Percentiles rank a stretch among this genome's conserved stretches.
Evolutionary conservation across 2,888 invertebrate genomes (phyloP).

Genomic region (Allophyes oxyacanthae): DNA sequence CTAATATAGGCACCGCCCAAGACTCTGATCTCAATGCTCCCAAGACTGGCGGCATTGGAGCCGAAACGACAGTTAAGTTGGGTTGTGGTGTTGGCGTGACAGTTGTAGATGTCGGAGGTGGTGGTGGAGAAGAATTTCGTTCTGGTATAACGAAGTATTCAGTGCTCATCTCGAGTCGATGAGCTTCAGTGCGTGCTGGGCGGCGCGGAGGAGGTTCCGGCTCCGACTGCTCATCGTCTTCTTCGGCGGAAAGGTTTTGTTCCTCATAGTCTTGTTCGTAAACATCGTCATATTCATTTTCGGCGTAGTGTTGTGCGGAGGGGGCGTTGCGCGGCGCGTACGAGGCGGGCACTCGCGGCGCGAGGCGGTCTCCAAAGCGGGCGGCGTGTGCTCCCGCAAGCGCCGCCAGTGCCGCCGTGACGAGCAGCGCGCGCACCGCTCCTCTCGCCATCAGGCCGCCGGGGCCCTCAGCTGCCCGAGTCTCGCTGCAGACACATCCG

Average conservation of each 20-base stretch:
- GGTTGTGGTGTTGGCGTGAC: constrained; percentile 66
- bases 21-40: constrained; percentile 92
- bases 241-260: constrained; percentile 65
- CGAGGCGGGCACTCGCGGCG: constrained; percentile 80
- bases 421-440: constrained; percentile 75
- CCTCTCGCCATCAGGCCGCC: constrained; percentile 80
- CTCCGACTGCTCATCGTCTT: constrained; percentile 64
- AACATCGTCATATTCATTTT: constrained; percentile 74
- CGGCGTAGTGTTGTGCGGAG: constrained; percentile 65
- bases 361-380: constrained; percentile 82
- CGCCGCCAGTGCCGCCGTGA: constrained; percentile 74
- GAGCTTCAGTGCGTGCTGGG: constrained; percentile 81
- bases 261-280: constrained; percentile 79
- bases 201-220: constrained; percentile 74
- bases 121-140: constrained; percentile 71
- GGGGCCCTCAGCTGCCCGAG: constrained; percentile 78
- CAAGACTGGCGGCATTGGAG: constrained; percentile 64
- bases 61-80: constrained; percentile 68
- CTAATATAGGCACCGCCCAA: constrained; percentile 97
- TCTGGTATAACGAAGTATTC: constrained; percentile 94
- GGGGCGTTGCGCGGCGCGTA: constrained; percentile 79
- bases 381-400: constrained; percentile 71
- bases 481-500: constrained; percentile 76
- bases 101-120: constrained; percentile 74
- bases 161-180: constrained; percentile 94